Percentiles rank a stretch among this genome's conserved stretches.
These are phyloP conservation scores for Oxystoma pomonae DNA, from an alignment of 2,888 invertebrate species.

Conservation along the genomic window DNA sequence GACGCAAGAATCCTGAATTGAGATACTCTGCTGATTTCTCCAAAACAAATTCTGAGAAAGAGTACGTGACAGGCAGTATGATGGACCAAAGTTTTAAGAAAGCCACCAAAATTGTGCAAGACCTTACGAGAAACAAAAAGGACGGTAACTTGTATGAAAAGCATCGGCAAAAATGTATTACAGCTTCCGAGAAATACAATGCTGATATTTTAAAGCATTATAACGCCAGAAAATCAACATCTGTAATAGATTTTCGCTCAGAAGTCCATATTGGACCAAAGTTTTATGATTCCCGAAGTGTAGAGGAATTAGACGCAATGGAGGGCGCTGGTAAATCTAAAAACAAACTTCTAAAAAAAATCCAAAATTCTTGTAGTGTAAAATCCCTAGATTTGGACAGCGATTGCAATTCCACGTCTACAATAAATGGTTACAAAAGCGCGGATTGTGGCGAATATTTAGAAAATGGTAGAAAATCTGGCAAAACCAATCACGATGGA, in stretches of 20 bases:
- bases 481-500: slow-evolving; percentile 44
- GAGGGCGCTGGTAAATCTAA: slow-evolving; percentile 45
- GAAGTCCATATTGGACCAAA: slow-evolving; percentile 42
- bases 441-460: slow-evolving; percentile 59
- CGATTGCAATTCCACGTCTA: slow-evolving; percentile 48
- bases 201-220: slow-evolving; percentile 45
- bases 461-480: slow-evolving; percentile 50
- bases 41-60: slow-evolving; percentile 34
- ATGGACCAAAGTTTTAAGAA: slow-evolving; percentile 47
- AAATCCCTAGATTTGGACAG: slow-evolving; percentile 76
- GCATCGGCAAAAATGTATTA: slow-evolving; percentile 44
- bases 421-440: slow-evolving; percentile 32
- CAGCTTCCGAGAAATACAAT: slow-evolving; percentile 45
- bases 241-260: slow-evolving; percentile 55
- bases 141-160: slow-evolving; percentile 41
- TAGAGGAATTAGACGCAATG: slow-evolving; percentile 48
- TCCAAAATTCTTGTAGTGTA: slow-evolving; percentile 57
- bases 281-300: slow-evolving; percentile 44
- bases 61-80: slow-evolving; percentile 32
- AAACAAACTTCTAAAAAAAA: slow-evolving; percentile 35
- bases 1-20: slow-evolving; percentile 32
- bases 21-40: slow-evolving; percentile 31
- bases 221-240: slow-evolving; percentile 54
- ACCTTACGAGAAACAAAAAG: slow-evolving; percentile 39
- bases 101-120: slow-evolving; percentile 46